Evolutionary conservation across 1,140 invertebrate species (phyloP).

Genomic region (Leptopilina clavipes): DNA sequence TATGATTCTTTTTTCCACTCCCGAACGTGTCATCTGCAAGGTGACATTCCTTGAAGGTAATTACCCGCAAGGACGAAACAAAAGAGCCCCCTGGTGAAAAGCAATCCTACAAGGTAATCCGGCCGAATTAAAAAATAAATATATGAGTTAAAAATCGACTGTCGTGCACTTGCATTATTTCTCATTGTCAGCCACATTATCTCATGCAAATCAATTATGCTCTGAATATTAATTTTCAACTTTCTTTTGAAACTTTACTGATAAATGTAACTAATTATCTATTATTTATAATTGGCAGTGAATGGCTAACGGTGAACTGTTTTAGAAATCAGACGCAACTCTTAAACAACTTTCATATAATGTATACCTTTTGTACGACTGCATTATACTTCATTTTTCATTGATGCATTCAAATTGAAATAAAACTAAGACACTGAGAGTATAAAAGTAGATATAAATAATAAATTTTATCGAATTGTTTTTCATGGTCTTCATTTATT

Average conservation of each 20-base stretch:
- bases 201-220: background rate
- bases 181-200: background rate
- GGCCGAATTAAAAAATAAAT: conserved; percentile 27
- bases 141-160: background rate
- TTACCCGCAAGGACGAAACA: conserved; percentile 27
- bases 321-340: background rate
- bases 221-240: conserved; percentile 3
- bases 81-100: conserved; percentile 28
- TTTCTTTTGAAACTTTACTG: background rate
- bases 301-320: background rate
- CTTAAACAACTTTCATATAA: conserved; percentile 2
- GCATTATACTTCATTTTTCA: background rate
- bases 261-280: background rate
- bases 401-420: background rate
- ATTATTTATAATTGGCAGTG: background rate
- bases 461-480: too few relatives aligned
- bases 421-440: too few relatives aligned
- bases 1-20: background rate
- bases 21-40: conserved; percentile 27
- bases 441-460: too few relatives aligned
- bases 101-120: conserved; percentile 23
- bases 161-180: conserved; percentile 12
- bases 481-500: background rate
- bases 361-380: background rate
- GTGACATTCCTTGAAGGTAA: conserved; percentile 27